phyloP scores from a whole-genome alignment of 1,140 invertebrate species.

The Globodera rostochiensis region DNA sequence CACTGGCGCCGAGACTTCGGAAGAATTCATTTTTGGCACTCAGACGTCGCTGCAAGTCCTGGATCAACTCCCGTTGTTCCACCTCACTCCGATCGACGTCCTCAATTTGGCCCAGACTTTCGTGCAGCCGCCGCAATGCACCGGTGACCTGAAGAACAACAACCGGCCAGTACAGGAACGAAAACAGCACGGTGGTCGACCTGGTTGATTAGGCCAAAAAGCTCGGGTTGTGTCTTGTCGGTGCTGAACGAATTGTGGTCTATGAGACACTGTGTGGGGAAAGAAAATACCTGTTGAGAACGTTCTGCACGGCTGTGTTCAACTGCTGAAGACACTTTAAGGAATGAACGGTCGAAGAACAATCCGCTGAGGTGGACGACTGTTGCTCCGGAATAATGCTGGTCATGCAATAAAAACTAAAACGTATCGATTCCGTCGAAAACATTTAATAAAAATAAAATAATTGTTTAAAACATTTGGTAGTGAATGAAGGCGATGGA shows the following conservation, averaged over 20 bases:
- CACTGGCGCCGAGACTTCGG: conserved; percentile 16
- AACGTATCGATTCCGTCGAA: no score
- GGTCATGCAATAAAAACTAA: neutral
- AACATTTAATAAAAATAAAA: no score
- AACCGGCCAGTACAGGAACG: neutral
- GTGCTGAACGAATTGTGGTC: conserved; percentile 2
- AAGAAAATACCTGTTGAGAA: neutral
- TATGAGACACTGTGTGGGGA: neutral
- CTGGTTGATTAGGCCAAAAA: conserved; percentile 10
- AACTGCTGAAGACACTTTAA: conserved; percentile 15
- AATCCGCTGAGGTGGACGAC: neutral
- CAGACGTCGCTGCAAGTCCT: conserved; percentile 30
- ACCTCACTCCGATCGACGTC: conserved; percentile 22
- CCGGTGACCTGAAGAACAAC: neutral
- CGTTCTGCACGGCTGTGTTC: conserved; percentile 15
- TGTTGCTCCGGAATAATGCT: neutral
- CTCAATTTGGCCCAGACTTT: conserved; percentile 16
- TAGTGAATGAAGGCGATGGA: no score
- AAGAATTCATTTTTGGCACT: conserved; percentile 34
- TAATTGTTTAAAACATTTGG: no score
- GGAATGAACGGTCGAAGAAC: conserved; percentile 14
- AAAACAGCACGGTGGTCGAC: neutral
- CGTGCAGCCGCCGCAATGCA: conserved; percentile 17
- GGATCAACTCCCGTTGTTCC: conserved; percentile 25
- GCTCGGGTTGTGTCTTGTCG: conserved; percentile 10